Conservation (phyloP, 2,113 vertebrate species). For the Illadopsis cleaveri region DNA sequence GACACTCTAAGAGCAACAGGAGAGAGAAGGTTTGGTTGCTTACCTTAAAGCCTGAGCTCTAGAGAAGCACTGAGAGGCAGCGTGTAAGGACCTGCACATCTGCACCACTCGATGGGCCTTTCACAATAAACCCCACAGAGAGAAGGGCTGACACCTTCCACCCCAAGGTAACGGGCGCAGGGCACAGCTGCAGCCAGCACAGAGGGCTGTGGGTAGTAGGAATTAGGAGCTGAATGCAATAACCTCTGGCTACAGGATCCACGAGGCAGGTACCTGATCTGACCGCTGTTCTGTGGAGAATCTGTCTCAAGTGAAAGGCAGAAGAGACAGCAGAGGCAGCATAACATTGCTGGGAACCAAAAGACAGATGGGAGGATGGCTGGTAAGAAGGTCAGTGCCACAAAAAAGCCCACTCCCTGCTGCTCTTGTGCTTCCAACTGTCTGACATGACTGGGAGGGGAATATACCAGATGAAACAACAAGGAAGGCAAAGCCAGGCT, state of each 20-base stretch:
- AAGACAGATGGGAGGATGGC: background rate
- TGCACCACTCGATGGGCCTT: background rate
- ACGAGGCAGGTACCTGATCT: background rate
- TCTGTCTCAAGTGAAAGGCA: background rate
- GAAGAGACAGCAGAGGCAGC: background rate
- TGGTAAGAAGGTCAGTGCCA: background rate
- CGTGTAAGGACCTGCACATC: background rate
- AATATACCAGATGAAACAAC: background rate
- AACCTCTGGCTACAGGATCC: background rate
- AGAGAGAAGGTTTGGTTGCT: background rate
- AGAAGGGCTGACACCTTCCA: background rate
- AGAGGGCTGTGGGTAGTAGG: background rate
- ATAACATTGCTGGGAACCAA: background rate
- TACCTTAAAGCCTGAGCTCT: background rate
- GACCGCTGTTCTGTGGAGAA: background rate
- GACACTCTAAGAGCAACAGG: background rate
- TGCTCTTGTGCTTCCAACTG: background rate
- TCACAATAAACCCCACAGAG: background rate
- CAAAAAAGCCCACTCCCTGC: background rate
- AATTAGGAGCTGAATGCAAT: background rate
- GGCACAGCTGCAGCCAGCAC: background rate
- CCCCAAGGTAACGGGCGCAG: background rate
- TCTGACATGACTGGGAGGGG: background rate
- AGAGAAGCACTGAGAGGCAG: background rate
- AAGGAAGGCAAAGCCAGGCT: background rate